These are phyloP conservation scores for Luscinia megarhynchos DNA, from an alignment of 2,797 vertebrate genomes.

Conservation along the genomic window DNA sequence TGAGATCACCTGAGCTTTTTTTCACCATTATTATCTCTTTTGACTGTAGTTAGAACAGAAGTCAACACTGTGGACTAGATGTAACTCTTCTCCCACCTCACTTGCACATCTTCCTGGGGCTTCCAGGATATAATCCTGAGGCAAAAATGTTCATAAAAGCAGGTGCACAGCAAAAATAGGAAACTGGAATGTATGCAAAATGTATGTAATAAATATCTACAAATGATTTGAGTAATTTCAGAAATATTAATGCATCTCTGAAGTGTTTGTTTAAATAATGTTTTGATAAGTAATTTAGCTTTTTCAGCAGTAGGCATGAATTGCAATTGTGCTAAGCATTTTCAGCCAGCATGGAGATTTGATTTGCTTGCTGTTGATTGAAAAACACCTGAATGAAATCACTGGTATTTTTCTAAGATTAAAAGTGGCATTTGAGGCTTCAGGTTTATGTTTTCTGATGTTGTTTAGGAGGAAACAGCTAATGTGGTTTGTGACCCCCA, in stretches of 20 bases:
- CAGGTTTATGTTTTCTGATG: not conserved
- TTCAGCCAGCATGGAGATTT: not conserved
- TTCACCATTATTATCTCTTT: not conserved
- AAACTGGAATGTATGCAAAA: not conserved
- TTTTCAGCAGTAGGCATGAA: not conserved
- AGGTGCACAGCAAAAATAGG: not conserved
- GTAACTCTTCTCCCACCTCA: not conserved
- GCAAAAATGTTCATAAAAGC: not conserved
- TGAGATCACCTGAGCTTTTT: not conserved
- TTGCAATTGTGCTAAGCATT: not conserved
- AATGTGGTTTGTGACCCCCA: not conserved
- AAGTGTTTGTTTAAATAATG: not conserved
- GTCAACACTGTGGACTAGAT: rapidly evolving
- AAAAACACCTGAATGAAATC: not conserved
- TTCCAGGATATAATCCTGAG: not conserved
- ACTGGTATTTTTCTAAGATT: not conserved
- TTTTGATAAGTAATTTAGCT: not conserved
- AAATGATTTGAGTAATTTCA: not conserved
- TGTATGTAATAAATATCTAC: not conserved
- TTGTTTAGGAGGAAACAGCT: not conserved
- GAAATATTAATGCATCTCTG: not conserved
- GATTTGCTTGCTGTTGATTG: not conserved
- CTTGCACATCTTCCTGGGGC: not conserved
- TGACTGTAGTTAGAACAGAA: not conserved
- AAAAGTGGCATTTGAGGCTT: not conserved